Conservation (phyloP, 2,888 invertebrate genomes). For the Nymphalis polychloros region DNA sequence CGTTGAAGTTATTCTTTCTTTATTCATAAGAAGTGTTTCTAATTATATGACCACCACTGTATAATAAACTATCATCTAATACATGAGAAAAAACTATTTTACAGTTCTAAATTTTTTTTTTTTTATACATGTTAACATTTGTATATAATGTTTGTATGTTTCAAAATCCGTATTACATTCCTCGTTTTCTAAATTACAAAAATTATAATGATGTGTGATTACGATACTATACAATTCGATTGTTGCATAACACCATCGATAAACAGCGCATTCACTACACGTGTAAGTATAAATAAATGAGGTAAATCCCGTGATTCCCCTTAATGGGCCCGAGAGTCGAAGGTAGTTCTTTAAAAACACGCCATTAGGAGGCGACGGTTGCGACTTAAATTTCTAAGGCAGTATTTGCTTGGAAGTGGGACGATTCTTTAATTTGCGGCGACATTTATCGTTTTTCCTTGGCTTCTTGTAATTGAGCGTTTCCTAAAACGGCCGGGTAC, state of each 20-base stretch:
- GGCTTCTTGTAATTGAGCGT: slow-evolving; percentile 75
- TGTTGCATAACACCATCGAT: not conserved
- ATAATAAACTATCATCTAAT: no score
- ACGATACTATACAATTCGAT: not conserved
- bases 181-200: not conserved
- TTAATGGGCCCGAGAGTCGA: slow-evolving; percentile 35
- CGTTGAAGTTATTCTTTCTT: no score
- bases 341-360: slow-evolving; percentile 41
- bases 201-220: not conserved
- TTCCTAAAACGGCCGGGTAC: slow-evolving; percentile 48
- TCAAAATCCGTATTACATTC: no score
- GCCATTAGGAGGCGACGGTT: slow-evolving; percentile 47
- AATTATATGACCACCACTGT: no score
- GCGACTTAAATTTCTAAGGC: slow-evolving; percentile 48
- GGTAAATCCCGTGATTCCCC: slow-evolving; percentile 31
- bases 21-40: no score
- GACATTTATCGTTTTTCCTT: slow-evolving; percentile 68
- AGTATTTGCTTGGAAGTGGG: slow-evolving; percentile 55
- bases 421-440: slow-evolving; percentile 76
- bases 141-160: no score
- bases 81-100: no score
- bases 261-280: not conserved
- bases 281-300: slow-evolving; percentile 25
- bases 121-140: no score
- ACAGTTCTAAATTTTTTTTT: no score